These are phyloP conservation scores for Ceratosolen solmsi DNA, from an alignment of 1,140 invertebrate genomes.

Conservation along the genomic window DNA sequence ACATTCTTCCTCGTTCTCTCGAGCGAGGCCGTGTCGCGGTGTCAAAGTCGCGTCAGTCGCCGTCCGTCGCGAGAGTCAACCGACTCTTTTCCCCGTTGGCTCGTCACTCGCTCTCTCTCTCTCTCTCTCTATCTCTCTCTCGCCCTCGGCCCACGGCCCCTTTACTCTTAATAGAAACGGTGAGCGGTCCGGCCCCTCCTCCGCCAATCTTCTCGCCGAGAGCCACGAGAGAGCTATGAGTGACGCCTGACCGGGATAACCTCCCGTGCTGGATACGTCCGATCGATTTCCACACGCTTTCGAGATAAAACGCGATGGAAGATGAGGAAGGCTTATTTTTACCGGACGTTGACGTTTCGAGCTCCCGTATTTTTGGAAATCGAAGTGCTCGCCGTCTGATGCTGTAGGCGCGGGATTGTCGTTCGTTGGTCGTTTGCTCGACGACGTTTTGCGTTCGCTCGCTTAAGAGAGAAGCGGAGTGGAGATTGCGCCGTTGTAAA, in stretches of 20 bases:
- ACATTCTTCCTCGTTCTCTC: background rate
- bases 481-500: no score
- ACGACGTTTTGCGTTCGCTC: no score
- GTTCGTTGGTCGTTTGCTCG: no score
- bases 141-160: constrained; percentile 53
- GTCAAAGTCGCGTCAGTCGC: constrained; percentile 45
- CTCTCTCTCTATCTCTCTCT: constrained; percentile 61
- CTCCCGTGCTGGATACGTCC: constrained; percentile 46
- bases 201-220: background rate
- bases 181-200: constrained; percentile 37
- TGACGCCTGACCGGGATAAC: constrained; percentile 50
- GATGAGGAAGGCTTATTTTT: constrained; percentile 42
- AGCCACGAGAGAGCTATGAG: constrained; percentile 39
- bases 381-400: no score
- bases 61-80: constrained; percentile 51
- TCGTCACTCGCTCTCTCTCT: no score
- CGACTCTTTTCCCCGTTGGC: constrained; percentile 62
- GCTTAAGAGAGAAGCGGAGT: no score
- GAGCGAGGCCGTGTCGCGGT: constrained; percentile 64
- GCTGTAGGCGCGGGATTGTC: no score
- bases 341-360: background rate
- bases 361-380: constrained; percentile 38
- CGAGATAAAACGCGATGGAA: background rate
- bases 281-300: constrained; percentile 43
- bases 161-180: constrained; percentile 66